Conservation (phyloP, 2,888 invertebrate genomes). For the Polyommatus iphigenia region DNA sequence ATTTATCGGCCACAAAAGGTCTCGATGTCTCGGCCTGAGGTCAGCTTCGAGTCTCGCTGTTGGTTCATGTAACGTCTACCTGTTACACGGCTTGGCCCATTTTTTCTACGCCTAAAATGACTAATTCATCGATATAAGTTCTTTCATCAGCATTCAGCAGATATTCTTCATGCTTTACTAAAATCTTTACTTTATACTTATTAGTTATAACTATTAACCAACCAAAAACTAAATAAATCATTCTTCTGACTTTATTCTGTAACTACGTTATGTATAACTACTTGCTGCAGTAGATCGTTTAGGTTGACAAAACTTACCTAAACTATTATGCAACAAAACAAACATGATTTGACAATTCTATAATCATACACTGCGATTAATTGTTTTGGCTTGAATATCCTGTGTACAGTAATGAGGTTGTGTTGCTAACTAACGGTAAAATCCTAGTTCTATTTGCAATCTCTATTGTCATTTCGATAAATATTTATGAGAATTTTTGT, state of each 20-base stretch:
- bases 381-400: slow-evolving; percentile 24
- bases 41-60: slow-evolving; percentile 53
- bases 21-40: slow-evolving; percentile 44
- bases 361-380: not conserved
- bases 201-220: no score
- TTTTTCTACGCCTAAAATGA: slow-evolving; percentile 31
- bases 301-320: not conserved
- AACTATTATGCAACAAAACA: not conserved
- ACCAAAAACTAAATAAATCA: not conserved
- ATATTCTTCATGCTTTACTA: not conserved
- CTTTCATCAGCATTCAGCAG: not conserved
- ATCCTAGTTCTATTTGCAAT: not conserved
- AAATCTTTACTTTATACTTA: not conserved
- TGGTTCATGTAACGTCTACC: slow-evolving; percentile 56
- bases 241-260: not conserved
- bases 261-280: not conserved
- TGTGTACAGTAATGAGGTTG: slow-evolving; percentile 1
- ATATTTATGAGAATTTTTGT: slow-evolving; percentile 13
- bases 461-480: slow-evolving; percentile 2
- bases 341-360: slow-evolving; percentile 8
- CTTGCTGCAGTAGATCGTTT: not conserved
- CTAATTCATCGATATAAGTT: not conserved
- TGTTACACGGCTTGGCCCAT: slow-evolving; percentile 44
- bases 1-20: slow-evolving; percentile 43
- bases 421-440: slow-evolving; percentile 16